These are phyloP conservation scores for Chironomus tepperi DNA, from an alignment of 1,140 invertebrate species.

Conservation along the genomic window DNA sequence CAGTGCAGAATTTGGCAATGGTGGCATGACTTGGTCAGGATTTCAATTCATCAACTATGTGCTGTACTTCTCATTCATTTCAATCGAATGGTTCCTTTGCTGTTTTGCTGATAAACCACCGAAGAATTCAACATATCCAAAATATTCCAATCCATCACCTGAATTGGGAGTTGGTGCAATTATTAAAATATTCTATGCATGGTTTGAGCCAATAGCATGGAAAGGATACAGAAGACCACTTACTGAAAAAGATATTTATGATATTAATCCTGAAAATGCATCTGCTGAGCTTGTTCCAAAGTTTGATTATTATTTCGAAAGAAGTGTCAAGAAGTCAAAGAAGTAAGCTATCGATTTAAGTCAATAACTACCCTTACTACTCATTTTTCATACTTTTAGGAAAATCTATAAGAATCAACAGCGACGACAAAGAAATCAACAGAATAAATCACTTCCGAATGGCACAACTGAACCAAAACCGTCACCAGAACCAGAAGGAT, in stretches of 20 bases:
- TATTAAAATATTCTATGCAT: slow-evolving; percentile 73
- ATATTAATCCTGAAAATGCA: slow-evolving; percentile 72
- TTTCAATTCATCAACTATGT: slow-evolving; percentile 63
- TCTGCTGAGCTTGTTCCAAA: slow-evolving; percentile 61
- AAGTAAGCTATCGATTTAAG: not conserved
- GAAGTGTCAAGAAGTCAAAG: slow-evolving; percentile 35
- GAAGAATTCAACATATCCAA: slow-evolving; percentile 49
- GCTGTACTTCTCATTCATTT: slow-evolving; percentile 62
- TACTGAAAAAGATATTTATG: slow-evolving; percentile 71
- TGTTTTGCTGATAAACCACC: slow-evolving; percentile 67
- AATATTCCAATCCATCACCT: slow-evolving; percentile 65
- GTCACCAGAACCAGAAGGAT: slow-evolving; percentile 31
- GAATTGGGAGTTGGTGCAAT: slow-evolving; percentile 73
- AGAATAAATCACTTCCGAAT: not conserved
- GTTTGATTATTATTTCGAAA: slow-evolving; percentile 75
- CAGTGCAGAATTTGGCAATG: not conserved
- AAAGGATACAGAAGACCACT: slow-evolving; percentile 70
- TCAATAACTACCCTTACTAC: not conserved
- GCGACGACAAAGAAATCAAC: not conserved
- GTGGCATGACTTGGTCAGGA: slow-evolving; percentile 30
- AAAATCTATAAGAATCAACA: not conserved
- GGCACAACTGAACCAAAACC: not conserved
- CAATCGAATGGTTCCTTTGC: slow-evolving; percentile 63
- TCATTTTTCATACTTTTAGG: not conserved
- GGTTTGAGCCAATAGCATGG: slow-evolving; percentile 75